phyloP scores from a whole-genome alignment of 2,888 invertebrate species.

The Meandrusa payeni region DNA sequence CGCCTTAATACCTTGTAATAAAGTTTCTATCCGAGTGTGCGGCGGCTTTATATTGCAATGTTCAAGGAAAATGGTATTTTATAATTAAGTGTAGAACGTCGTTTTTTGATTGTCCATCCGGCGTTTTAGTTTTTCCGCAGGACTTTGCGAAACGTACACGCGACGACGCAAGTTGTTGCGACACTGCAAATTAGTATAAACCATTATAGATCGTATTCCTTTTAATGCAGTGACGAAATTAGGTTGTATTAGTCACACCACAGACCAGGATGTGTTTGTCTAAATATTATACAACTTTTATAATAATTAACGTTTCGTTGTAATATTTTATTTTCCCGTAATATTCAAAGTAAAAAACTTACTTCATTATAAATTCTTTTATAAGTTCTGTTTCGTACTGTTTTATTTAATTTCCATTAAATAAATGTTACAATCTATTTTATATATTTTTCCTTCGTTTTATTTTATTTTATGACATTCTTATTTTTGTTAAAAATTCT shows the following conservation, averaged over 20 bases:
- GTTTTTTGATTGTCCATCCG: constrained; percentile 9
- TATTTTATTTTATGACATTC: too few species aligned
- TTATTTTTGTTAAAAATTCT: too few species aligned
- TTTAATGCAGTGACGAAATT: background rate
- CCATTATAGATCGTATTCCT: constrained; percentile 1
- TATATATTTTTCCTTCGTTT: too few species aligned
- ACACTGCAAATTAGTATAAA: constrained; percentile 2
- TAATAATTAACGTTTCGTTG: too few species aligned
- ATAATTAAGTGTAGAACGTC: background rate
- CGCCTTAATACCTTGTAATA: background rate
- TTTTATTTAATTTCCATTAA: too few species aligned
- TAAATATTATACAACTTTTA: too few species aligned
- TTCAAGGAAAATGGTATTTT: constrained; percentile 12
- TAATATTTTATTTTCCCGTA: too few species aligned
- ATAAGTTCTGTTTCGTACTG: too few species aligned
- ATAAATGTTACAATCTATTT: too few species aligned
- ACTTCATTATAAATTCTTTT: too few species aligned
- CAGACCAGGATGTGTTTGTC: too few species aligned
- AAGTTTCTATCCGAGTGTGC: background rate
- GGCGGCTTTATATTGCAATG: background rate
- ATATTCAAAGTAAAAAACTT: too few species aligned
- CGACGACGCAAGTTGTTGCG: constrained; percentile 5
- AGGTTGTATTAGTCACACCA: background rate
- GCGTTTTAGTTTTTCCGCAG: constrained; percentile 23
- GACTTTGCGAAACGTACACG: constrained; percentile 16